Base-by-base conservation (phyloP, 2,113 vertebrate genomes). In the Ptychochromis oligacanthus region DNA sequence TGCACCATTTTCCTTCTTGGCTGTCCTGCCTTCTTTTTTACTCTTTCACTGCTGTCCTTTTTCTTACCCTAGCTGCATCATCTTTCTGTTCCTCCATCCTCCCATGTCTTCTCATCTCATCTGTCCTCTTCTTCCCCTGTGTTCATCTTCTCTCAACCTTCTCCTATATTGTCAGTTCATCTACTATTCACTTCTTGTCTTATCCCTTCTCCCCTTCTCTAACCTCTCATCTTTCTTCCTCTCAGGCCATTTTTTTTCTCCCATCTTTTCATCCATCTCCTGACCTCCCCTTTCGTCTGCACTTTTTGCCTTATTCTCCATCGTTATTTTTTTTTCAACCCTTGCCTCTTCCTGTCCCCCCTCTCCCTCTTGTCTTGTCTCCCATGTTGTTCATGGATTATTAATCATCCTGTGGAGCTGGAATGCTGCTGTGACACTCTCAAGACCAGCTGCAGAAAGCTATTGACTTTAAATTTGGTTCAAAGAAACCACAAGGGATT, bases 281-380 rank as follows among this genome's bases (percentile, higher is more conserved):
- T 80, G 57, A 28, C 54, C 65, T 85, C 12, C 5, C 2, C 31
- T 60, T 36, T 65, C 8, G 2, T 75, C 10, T 77, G 36, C 18
- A 24, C 64, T 52, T 76, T 57, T 79, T 26, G 8, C 55, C 52
- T 81, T 11, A 22, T 59, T 46, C 67, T 7, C 6, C 38, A 24
- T 22, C 3, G 54, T 55, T 56, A 31, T 2, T 82, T 80, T 18
- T 59, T 31, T 59, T n/a, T n/a, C 26, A n/a, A 28, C 65, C 57
- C 31, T 34, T 7, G 13, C 52, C 15, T 77, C 24, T 22, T 15
- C 9, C 20, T 43, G 64, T n/a, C n/a, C 67, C 38, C 52, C 62
- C 75, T 87, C 89, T 75, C 90, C 43, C 65, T 80, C 38, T 76
- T 77, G 57, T 82, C 89, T 94, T 83, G 91, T 90, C 91, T 85